phyloP scores from a whole-genome alignment of 1,140 invertebrate genomes.

The Littorina saxatilis region DNA sequence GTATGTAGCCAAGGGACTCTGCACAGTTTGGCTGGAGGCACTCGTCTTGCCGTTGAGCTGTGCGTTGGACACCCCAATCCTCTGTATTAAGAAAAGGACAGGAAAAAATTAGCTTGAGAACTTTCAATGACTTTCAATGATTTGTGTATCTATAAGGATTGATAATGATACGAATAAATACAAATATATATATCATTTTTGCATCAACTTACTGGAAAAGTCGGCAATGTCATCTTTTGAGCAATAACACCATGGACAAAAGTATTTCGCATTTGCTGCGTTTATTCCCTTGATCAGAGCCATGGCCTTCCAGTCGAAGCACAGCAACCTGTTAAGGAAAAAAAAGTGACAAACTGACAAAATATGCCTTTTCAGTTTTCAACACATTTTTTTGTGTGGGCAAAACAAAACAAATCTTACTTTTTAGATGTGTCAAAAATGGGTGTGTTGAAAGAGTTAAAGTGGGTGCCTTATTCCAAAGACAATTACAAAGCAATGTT shows the following conservation, averaged over 20 bases:
- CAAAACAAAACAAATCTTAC: no score
- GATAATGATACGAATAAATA: no score
- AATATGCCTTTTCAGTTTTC: no score
- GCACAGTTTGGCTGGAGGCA: not conserved
- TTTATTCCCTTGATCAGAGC: conserved; percentile 8
- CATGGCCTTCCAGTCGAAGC: conserved; percentile 15
- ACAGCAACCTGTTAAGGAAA: not conserved
- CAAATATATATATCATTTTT: not conserved
- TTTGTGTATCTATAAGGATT: no score
- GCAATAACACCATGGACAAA: conserved; percentile 10
- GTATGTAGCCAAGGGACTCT: not conserved
- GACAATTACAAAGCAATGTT: no score
- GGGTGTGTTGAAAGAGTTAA: no score
- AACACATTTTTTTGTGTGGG: no score
- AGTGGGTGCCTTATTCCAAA: no score
- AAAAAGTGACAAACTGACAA: no score
- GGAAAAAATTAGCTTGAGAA: not conserved
- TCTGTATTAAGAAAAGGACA: not conserved
- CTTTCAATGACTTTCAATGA: not conserved
- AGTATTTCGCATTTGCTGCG: not conserved
- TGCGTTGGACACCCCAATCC: no score
- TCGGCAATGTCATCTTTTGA: not conserved
- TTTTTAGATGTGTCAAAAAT: no score
- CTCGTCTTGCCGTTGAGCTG: no score
- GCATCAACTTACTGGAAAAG: not conserved